Conservation (phyloP, 2,888 invertebrate species). For the Sphaerophoria rueppellii region DNA sequence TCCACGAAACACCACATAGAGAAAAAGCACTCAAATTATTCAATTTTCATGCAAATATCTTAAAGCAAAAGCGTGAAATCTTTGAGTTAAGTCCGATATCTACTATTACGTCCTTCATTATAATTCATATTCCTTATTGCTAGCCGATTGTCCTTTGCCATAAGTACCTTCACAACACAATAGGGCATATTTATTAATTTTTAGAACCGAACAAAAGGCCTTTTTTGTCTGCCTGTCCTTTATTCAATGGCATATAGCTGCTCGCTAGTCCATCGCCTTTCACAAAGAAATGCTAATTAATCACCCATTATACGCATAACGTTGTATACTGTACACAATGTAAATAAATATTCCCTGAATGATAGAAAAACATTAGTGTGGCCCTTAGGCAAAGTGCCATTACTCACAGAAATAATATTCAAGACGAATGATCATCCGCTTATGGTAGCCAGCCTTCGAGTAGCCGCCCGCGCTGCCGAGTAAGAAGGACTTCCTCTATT, state of each 20-base stretch:
- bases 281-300: conserved; percentile 64
- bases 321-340: conserved; percentile 38
- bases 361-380: conserved; percentile 68
- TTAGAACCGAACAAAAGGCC: conserved; percentile 12
- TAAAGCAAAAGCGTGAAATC: conserved; percentile 16
- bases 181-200: conserved; percentile 50
- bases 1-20: background rate
- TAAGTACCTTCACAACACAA: conserved; percentile 4
- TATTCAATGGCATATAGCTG: background rate
- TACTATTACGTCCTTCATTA: conserved; percentile 24
- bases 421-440: conserved; percentile 52
- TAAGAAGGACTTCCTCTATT: conserved; percentile 24
- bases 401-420: conserved; percentile 71
- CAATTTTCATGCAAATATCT: conserved; percentile 41
- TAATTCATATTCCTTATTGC: conserved; percentile 43
- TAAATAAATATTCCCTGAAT: conserved; percentile 62
- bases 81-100: conserved; percentile 22
- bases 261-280: conserved; percentile 17
- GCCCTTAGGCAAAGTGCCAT: conserved; percentile 62
- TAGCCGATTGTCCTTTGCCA: conserved; percentile 32
- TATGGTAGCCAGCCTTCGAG: conserved; percentile 13
- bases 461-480: background rate
- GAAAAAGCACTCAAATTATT: conserved; percentile 18
- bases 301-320: conserved; percentile 66
- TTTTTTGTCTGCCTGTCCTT: background rate